Conservation (phyloP, 2,797 vertebrate species). For the Anas capensis region DNA sequence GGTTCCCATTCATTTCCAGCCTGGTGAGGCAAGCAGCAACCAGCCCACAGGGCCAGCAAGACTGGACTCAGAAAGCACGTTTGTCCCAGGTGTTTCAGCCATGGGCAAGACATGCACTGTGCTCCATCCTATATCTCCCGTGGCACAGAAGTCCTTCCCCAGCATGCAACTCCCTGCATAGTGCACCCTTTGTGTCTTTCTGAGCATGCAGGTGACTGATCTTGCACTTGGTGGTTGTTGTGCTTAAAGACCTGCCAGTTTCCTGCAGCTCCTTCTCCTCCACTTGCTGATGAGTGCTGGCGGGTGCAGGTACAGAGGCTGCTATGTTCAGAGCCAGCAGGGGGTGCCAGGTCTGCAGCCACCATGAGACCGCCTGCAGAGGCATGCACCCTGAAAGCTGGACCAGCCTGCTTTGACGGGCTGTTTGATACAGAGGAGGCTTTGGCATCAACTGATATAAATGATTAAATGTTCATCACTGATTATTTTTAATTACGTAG, state of each 20-base stretch:
- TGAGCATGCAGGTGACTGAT: no score
- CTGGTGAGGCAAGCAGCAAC: not conserved
- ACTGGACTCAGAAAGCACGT: not conserved
- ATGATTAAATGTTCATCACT: slow-evolving; percentile 26
- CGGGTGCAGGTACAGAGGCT: rapidly evolving
- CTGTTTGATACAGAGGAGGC: not conserved
- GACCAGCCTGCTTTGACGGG: not conserved
- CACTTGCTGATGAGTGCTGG: no score
- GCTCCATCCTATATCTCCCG: not conserved
- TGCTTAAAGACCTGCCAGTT: not conserved
- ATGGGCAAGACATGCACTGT: rapidly evolving
- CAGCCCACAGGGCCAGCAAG: not conserved
- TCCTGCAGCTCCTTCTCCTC: not conserved
- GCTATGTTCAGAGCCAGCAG: rapidly evolving
- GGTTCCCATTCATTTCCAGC: not conserved
- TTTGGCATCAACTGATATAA: slow-evolving; percentile 9
- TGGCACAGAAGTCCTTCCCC: no score
- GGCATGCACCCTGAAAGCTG: not conserved
- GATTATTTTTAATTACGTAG: slow-evolving; percentile 42
- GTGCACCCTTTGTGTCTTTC: not conserved
- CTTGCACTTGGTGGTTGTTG: not conserved
- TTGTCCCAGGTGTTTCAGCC: not conserved
- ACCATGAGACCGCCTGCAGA: rapidly evolving
- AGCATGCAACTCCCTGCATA: no score
- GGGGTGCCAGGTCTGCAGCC: rapidly evolving